Conservation (phyloP, 2,888 invertebrate genomes). For the Aleiodes testaceus region DNA sequence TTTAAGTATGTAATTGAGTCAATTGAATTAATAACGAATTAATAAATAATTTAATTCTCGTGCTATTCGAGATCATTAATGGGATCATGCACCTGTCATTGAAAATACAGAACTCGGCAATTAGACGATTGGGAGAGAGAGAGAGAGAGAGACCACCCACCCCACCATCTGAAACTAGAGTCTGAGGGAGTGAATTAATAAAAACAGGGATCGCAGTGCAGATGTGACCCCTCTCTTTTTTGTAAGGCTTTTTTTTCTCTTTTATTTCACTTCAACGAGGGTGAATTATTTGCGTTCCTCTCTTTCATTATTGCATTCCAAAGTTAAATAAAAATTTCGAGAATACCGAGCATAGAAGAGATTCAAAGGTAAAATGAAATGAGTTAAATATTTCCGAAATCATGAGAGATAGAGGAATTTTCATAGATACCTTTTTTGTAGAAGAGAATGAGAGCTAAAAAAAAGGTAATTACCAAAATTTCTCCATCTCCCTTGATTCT, state of each 20-base stretch:
- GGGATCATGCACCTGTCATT: constrained; percentile 18
- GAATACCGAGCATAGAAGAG: not conserved
- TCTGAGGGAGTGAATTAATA: constrained; percentile 29
- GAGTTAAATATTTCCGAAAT: no score
- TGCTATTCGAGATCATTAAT: constrained; percentile 15
- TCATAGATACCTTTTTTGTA: no score
- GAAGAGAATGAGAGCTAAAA: no score
- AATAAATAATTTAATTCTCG: not conserved
- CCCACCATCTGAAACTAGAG: constrained; percentile 35
- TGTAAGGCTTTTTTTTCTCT: constrained; percentile 53
- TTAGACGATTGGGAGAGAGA: constrained; percentile 68
- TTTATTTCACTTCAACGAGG: constrained; percentile 66
- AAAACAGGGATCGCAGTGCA: constrained; percentile 33
- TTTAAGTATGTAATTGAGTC: constrained; percentile 12
- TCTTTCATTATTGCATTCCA: constrained; percentile 44
- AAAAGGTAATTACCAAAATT: not conserved
- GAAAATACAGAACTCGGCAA: constrained; percentile 55
- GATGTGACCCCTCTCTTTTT: constrained; percentile 32
- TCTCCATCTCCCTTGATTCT: not conserved
- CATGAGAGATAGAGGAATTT: no score
- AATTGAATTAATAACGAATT: constrained; percentile 26
- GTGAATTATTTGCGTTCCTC: constrained; percentile 60
- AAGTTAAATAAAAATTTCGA: not conserved
- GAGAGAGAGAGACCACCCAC: constrained; percentile 64
- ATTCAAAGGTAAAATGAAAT: no score